Percentiles rank a stretch among this genome's conserved stretches.
phyloP scores from a whole-genome alignment of 2,113 vertebrate genomes.

The Charina bottae region DNA sequence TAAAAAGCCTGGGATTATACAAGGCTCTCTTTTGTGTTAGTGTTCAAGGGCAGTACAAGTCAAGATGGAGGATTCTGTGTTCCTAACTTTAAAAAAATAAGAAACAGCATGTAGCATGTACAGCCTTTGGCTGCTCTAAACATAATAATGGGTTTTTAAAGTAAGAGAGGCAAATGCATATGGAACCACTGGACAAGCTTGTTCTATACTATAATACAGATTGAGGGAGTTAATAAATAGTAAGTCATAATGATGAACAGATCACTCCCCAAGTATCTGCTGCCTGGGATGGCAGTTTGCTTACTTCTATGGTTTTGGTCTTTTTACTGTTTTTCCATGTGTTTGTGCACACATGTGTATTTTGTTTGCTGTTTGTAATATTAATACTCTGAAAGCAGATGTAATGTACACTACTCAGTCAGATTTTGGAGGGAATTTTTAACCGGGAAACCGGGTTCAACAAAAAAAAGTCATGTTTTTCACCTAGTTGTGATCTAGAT shows the following conservation, averaged over 20 bases:
- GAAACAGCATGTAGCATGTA: background rate
- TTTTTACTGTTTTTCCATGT: background rate
- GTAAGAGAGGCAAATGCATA: too few species aligned
- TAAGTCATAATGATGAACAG: background rate
- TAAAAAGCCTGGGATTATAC: background rate
- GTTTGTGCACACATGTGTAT: background rate
- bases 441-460: background rate
- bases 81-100: background rate
- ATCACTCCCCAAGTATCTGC: background rate
- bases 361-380: background rate
- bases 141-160: background rate
- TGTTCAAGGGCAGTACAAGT: background rate
- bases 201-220: background rate
- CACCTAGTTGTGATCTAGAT: background rate
- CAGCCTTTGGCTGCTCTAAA: background rate
- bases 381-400: background rate
- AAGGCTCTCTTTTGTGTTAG: background rate
- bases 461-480: background rate
- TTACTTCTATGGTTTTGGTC: background rate
- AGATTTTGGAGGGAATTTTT: background rate
- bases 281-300: background rate
- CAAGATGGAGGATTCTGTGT: background rate
- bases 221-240: background rate
- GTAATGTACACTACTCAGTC: background rate
- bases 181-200: background rate